phyloP scores from a whole-genome alignment of 2,888 invertebrate genomes.

The Encarsia formosa region DNA sequence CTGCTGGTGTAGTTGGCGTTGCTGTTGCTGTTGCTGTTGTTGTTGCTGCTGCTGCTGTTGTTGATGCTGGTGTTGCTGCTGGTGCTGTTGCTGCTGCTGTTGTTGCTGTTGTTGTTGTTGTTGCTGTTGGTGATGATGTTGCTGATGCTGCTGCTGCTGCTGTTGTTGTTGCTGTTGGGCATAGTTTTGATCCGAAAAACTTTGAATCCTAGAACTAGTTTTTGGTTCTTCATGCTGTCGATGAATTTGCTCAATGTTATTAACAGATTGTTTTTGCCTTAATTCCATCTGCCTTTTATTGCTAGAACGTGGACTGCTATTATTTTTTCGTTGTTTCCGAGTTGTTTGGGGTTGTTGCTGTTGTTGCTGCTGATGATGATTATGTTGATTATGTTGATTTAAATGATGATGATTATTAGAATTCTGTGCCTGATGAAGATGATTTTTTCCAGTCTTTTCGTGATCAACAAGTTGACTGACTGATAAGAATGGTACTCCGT shows the following conservation, averaged over 20 bases:
- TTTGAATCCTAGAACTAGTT: conserved; percentile 26
- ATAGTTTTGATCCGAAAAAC: conserved; percentile 34
- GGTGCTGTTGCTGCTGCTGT: conserved; percentile 39
- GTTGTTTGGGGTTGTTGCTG: conserved; percentile 37
- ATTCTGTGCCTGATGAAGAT: conserved; percentile 31
- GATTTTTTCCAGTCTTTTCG: conserved; percentile 49
- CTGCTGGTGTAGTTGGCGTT: conserved; percentile 32
- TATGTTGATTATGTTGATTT: conserved; percentile 41
- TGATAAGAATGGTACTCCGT: conserved; percentile 56
- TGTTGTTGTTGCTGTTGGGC: conserved; percentile 38
- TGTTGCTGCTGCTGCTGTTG: conserved; percentile 39
- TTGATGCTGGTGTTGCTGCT: conserved; percentile 39
- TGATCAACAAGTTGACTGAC: conserved; percentile 63
- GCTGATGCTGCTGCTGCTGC: conserved; percentile 36
- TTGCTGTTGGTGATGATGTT: conserved; percentile 40
- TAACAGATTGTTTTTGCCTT: conserved; percentile 36
- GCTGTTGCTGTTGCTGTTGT: conserved; percentile 37
- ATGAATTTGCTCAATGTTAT: conserved; percentile 35
- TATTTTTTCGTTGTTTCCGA: conserved; percentile 45
- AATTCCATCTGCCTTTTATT: conserved; percentile 46
- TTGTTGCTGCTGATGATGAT: conserved; percentile 42
- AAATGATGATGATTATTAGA: conserved; percentile 32
- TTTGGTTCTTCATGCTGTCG: conserved; percentile 43
- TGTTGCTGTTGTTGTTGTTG: conserved; percentile 36
- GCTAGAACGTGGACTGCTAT: conserved; percentile 41